Evolutionary conservation across 2,113 vertebrate species (phyloP).

Genomic region (Barnardius zonarius): DNA sequence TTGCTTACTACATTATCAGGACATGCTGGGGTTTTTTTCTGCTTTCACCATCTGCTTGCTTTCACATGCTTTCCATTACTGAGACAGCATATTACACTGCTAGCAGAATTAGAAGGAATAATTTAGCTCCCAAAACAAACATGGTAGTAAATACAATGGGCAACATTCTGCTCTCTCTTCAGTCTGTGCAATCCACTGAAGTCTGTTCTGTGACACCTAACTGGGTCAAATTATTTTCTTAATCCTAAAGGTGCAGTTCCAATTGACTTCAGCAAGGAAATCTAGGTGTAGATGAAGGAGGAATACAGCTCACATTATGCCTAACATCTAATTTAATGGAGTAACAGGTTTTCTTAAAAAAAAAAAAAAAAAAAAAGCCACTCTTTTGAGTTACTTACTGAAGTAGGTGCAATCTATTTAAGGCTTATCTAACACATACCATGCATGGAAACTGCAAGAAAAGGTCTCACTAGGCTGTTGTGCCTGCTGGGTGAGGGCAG

Average conservation of each 20-base stretch:
- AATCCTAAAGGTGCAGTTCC: neutral
- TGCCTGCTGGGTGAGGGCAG: neutral
- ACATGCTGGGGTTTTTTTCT: constrained; percentile 43
- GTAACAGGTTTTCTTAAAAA: neutral
- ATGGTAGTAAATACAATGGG: constrained; percentile 55
- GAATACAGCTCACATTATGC: neutral
- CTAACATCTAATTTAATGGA: neutral
- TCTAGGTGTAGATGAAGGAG: neutral
- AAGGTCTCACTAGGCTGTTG: neutral
- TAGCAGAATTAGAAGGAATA: constrained; percentile 60
- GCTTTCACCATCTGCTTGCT: constrained; percentile 66
- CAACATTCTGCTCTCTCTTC: constrained; percentile 12
- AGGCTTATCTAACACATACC: neutral
- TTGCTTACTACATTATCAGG: constrained; percentile 69
- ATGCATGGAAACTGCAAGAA: neutral
- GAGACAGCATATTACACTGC: constrained; percentile 50
- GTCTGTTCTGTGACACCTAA: neutral
- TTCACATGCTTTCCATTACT: constrained; percentile 65
- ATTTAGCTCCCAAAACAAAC: constrained; percentile 63
- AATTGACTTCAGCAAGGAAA: neutral
- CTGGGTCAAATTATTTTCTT: constrained; percentile 4
- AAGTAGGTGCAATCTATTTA: neutral
- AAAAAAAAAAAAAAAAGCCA: neutral
- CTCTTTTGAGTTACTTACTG: neutral
- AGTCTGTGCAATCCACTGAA: neutral